Evolutionary conservation across 2,113 vertebrate species (phyloP), one percentile per base, ranked within the genome.

Genomic region (Hippolais icterina): DNA sequence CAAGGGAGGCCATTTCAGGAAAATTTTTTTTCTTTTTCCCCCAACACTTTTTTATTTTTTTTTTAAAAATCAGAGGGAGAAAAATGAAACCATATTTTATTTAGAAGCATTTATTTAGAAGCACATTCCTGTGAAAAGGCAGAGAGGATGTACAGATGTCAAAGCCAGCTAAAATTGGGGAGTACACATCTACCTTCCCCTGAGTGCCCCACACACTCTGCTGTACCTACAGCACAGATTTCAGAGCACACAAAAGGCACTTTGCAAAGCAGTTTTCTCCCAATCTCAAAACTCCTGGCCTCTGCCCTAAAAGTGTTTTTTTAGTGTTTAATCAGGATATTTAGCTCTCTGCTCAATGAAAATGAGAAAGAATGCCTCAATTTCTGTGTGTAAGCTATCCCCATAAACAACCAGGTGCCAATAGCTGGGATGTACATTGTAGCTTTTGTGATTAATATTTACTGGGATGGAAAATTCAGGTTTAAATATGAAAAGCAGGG

Each of bases 1-100:
- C 3, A 7, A 59, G 14, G 7, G n/a, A 87, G 14, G 2, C 6
- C 33, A 35, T 19, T 65, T 53, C 24, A 65, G 11, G 17, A 31
- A 19, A 3, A 60, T 42, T 2, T 20, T 2, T 5, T 25, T 15
- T 23, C 9, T 35, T 68, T 64, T 15, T 2, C 4, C 15, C 2
- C 10, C 10, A 50, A 33, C 2, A 37, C 7, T 15, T 31, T 42
- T 56, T 56, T 39, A 76, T 61, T 39, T 80, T 42, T 44, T 2
- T 1, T n/a, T n/a, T n/a, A n/a, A n/a, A n/a, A 70, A 59, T 15
- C 4, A 12, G 6, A 4, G 10, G 1, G 0, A 11, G 44, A 39
- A 23, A 66, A 21, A 7, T 4, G 18, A 90, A 79, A 42, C 6
- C 1, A 0, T 27, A 35, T 63, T 94, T 92, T 16, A 64, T 24